Evolutionary conservation across 2,888 invertebrate species (phyloP), one percentile per base, ranked within the genome.

Genomic region (Sinhomidia bicolor): DNA sequence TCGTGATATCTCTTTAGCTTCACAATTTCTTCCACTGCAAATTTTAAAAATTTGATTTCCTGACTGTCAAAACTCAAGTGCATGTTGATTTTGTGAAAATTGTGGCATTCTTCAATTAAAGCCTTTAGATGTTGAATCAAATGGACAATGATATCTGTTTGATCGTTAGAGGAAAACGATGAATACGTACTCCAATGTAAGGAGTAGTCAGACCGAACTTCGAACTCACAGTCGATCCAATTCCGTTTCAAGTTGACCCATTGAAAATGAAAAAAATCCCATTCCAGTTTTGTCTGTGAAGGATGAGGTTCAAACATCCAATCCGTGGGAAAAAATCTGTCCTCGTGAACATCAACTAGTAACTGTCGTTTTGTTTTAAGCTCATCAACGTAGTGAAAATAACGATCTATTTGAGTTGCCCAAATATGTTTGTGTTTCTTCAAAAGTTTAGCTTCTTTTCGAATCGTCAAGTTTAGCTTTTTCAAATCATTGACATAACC

Each of bases 181-280:
- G 87, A 47, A 54, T 88, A 90, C 1, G 87, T 20, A 5, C 12
- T 29, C 90, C 90, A 90, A 26, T 88, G 84, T 0, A 80, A 68
- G 41, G 84, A 85, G 57, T 89, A 90, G 23, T 90, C 90, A 0
- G 90, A 90, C n/a, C 90, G 74, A 7, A 90, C 29, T 79, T 90
- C 90, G 74, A 90, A 90, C 20, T 89, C 89, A 47, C 41, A 78
- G 14, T 76, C 71, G 0, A 80, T 47, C 86, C 89, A 89, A 32
- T 85, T 74, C 7, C 82, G 65, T 1, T 83, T 84, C 65, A 85
- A 60, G 32, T 89, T 84, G 14, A 90, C 26, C 90, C 90, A 90
- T 26, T 90, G 90, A 54, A 90, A 90, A 68, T 90, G 89, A 23
- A 89, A 89, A 57, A 88, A 90, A 23, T 89, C 89, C 54, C 47